Base-by-base conservation (phyloP, 2,888 invertebrate species). In the Dryococelus australis region DNA sequence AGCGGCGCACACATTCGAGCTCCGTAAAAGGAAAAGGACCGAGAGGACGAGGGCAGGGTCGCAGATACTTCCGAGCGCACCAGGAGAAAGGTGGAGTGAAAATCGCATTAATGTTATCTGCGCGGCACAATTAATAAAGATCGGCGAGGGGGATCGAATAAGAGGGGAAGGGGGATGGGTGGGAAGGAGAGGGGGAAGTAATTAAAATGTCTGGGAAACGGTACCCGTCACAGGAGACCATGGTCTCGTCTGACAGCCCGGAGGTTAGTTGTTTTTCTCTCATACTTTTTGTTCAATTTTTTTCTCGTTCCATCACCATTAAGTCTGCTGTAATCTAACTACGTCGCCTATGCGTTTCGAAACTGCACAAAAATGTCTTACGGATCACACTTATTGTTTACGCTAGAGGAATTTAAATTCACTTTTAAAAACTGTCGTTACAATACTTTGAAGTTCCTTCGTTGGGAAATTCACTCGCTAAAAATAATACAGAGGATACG, bases 71-170 rank as follows among this genome's bases (percentile, higher is more conserved):
- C 65, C 65, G 65, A 65, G 65, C 65, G 65, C 65, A n/a, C 65
- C 8, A 20, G 65, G 65, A 65, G 65, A 65, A 65, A 65, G 65
- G 65, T n/a, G 65, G 6, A 65, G 65, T n/a, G 65, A 65, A 65
- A 65, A 65, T 65, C 65, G n/a, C 65, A 65, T 65, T 65, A 65
- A 65, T 65, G 6, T 65, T n/a, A 65, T 65, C 65, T 65, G 65
- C 65, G n/a, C 65, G 65, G 65, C 65, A 65, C 65, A 65, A 65
- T 65, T 65, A 65, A 65, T 65, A 65, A 65, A 51, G 65, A 24
- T 65, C 8, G 65, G 65, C 10, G 65, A n/a, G 65, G 65, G 65
- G 65, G 16, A 24, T 2, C 8, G 8, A 65, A 65, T 65, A 65
- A 65, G 65, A 65, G 65, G 6, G 24, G 65, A 16, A 9, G 65